These are phyloP conservation scores for Dryobota labecula DNA, from an alignment of 2,888 invertebrate genomes.

Conservation along the genomic window DNA sequence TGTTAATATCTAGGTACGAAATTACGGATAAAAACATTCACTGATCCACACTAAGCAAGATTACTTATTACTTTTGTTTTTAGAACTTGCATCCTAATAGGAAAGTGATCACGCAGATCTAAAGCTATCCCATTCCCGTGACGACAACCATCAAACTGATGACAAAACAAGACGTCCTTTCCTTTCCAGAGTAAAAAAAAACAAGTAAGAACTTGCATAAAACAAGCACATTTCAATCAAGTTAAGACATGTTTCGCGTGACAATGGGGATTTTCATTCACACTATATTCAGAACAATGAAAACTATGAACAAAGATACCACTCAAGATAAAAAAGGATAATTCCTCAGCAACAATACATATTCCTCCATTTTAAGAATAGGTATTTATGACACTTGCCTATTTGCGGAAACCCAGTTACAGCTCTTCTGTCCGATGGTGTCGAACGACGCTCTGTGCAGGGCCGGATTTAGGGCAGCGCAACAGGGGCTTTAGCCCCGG, in stretches of 20 bases:
- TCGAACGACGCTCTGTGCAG: background rate
- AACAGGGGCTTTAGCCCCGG: too few relatives aligned
- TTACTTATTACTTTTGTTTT: background rate
- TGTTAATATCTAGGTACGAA: background rate
- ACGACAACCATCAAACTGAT: constrained; percentile 17
- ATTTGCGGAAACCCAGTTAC: background rate
- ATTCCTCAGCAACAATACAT: background rate
- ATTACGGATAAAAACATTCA: background rate
- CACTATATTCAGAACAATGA: constrained; percentile 21
- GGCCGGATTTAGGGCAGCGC: too few relatives aligned
- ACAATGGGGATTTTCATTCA: constrained; percentile 19
- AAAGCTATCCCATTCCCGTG: constrained; percentile 9
- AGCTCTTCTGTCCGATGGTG: background rate
- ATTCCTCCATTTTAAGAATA: background rate
- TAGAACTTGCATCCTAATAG: background rate
- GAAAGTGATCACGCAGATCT: background rate
- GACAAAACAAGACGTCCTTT: constrained; percentile 12
- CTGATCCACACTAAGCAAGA: constrained; percentile 2
- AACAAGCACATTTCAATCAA: constrained; percentile 42
- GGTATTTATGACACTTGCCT: background rate
- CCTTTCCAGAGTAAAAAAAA: constrained; percentile 18
- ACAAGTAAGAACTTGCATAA: constrained; percentile 48
- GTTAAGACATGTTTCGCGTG: constrained; percentile 43
- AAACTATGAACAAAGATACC: background rate
- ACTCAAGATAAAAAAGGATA: background rate